Conservation (phyloP, 1,140 invertebrate species). For the Oscheius sp. region DNA sequence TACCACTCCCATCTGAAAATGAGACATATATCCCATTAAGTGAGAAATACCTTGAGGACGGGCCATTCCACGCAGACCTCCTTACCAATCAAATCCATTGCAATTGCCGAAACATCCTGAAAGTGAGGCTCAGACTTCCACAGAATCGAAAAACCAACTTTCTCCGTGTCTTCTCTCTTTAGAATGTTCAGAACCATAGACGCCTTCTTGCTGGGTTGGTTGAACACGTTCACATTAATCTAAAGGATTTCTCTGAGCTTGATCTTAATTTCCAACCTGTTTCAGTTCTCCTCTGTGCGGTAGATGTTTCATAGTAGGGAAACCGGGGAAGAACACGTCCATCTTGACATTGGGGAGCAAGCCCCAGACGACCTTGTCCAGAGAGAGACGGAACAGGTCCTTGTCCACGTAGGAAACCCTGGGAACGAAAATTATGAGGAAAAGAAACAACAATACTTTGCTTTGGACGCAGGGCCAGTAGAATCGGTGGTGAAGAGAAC, state of each 20-base stretch:
- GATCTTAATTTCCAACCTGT: conserved; percentile 17
- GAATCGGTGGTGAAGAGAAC: conserved; percentile 68
- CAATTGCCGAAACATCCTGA: conserved; percentile 51
- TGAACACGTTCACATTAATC: conserved; percentile 79
- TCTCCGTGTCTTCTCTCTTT: conserved; percentile 57
- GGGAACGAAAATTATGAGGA: background rate
- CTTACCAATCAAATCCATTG: conserved; percentile 70
- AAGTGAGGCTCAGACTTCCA: conserved; percentile 63
- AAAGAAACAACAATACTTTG: background rate
- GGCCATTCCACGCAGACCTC: conserved; percentile 81
- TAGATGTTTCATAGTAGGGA: conserved; percentile 82
- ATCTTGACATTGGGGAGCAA: conserved; percentile 71
- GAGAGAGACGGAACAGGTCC: conserved; percentile 62
- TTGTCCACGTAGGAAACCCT: conserved; percentile 56
- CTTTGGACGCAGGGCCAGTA: no score
- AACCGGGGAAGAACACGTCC: conserved; percentile 79
- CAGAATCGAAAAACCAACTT: conserved; percentile 45
- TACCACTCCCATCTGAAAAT: conserved; percentile 64
- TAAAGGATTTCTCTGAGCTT: conserved; percentile 65
- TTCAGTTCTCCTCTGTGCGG: conserved; percentile 69
- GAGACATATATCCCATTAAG: no score
- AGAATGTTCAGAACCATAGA: conserved; percentile 76
- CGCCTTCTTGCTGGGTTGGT: conserved; percentile 74
- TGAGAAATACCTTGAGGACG: conserved; percentile 78
- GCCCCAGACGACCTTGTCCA: conserved; percentile 71